Evolutionary conservation across 2,113 vertebrate species (phyloP), one percentile per base, ranked within the genome.

Genomic region (Triplophysa siluroides): DNA sequence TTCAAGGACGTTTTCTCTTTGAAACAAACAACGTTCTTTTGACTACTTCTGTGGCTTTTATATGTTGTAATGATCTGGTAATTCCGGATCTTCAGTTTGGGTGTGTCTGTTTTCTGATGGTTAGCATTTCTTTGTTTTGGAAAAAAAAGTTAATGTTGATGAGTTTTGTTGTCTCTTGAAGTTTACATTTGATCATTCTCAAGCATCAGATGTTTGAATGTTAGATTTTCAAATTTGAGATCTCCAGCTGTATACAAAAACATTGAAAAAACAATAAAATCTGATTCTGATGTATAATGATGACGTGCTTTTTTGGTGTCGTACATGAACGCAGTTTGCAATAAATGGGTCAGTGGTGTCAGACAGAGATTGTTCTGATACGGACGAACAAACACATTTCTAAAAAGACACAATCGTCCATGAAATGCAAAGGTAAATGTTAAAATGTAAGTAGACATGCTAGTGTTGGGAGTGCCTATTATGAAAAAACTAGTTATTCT

Each of bases 151-250:
- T 78, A 43, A 68, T 79, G 38, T 79, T 67, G 43, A 19, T 62
- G 61, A 74, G 38, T 82, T 76, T 80, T 83, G 65, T 72, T 58
- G 45, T 65, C 80, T 72, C 19, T 21, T 43, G 58, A 83, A 10
- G 82, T 87, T 87, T 84, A 84, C 80, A 84, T 84, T 85, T 84
- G 76, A 72, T 78, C 82, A 61, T 64, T 77, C 69, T 84, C 69
- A 21, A 67, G 62, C 68, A 54, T 50, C 45, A 38, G 24, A 62
- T 77, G 78, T 71, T 70, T 72, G 29, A 76, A 26, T 56, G 75
- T 81, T 74, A 33, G 63, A 61, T 82, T 83, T 81, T 71, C 68
- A 75, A 67, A 80, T 62, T 73, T 72, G 26, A 76, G 29, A 83
- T 67, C 80, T 81, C 26, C 56, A 70, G 64, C 62, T 87, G 84